A percentile compares a stretch with the other conserved stretches of the same genome.
phyloP scores from a whole-genome alignment of 1,140 invertebrate species.

The Euura lappo region DNA sequence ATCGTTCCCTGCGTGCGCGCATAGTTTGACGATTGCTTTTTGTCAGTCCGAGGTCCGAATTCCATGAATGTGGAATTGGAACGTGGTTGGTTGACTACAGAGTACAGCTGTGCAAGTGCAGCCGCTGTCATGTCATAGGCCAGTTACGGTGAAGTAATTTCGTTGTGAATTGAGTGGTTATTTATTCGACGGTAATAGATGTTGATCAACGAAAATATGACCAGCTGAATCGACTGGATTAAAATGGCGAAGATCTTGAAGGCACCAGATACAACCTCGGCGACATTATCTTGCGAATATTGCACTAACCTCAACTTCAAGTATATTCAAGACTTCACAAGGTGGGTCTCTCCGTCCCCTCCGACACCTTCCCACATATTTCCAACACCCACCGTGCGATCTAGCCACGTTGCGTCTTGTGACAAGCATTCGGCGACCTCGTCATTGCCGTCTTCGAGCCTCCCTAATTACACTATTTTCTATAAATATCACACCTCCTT shows the following conservation, averaged over 20 bases:
- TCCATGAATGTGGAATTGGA: no score
- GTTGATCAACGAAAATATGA: neutral
- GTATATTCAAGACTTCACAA: conserved; percentile 54
- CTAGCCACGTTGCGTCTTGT: neutral
- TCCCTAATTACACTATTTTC: neutral
- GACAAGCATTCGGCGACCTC: neutral
- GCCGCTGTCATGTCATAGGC: no score
- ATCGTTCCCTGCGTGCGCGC: no score
- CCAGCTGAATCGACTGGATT: conserved; percentile 8
- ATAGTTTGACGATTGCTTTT: no score
- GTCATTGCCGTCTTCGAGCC: neutral
- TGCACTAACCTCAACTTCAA: conserved; percentile 58
- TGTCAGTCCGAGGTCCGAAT: no score
- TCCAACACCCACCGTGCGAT: neutral
- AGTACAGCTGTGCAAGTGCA: no score
- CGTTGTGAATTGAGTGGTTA: no score
- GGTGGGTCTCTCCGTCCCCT: conserved; percentile 36
- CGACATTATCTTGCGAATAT: conserved; percentile 49
- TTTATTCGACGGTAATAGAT: no score
- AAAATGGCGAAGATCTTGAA: conserved; percentile 55
- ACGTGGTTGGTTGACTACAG: no score
- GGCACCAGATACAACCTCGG: conserved; percentile 36
- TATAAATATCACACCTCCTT: no score
- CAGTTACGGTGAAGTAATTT: no score
- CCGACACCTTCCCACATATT: neutral